Percentiles rank a stretch among this genome's conserved stretches.
Evolutionary conservation across 1,140 invertebrate species (phyloP).

Genomic region (Drosophila teissieri): DNA sequence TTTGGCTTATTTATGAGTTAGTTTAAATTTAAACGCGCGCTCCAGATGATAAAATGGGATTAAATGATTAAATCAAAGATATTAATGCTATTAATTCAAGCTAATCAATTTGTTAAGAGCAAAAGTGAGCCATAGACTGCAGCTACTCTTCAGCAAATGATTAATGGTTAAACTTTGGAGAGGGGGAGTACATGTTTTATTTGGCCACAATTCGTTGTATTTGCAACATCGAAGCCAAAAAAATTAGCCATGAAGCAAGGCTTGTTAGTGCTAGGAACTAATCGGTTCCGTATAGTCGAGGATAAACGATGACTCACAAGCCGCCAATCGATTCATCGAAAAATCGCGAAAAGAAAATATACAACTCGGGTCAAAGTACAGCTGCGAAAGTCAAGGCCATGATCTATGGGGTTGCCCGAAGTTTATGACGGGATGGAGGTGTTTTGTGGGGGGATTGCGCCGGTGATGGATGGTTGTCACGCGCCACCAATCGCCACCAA

Average conservation of each 20-base stretch:
- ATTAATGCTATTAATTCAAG: slow-evolving; percentile 18
- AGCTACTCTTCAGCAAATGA: slow-evolving; percentile 48
- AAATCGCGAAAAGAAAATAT: slow-evolving; percentile 22
- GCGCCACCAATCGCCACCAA: slow-evolving; percentile 43
- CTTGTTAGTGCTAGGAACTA: slow-evolving; percentile 64
- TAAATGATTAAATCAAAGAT: slow-evolving; percentile 8
- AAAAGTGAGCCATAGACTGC: slow-evolving; percentile 16
- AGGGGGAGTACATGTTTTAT: slow-evolving; percentile 30
- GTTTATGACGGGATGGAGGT: slow-evolving; percentile 6
- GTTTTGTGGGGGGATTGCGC: slow-evolving; percentile 15
- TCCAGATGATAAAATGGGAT: slow-evolving; percentile 17
- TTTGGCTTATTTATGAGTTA: slow-evolving; percentile 21
- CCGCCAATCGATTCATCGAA: slow-evolving; percentile 46
- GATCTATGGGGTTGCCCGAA: slow-evolving; percentile 2
- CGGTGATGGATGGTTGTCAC: slow-evolving; percentile 45
- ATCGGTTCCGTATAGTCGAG: slow-evolving; percentile 74
- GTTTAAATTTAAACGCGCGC: slow-evolving; percentile 1
- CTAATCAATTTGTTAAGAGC: slow-evolving; percentile 33
- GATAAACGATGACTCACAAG: slow-evolving; percentile 44
- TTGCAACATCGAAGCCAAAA: slow-evolving; percentile 51
- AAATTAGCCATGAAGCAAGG: slow-evolving; percentile 39
- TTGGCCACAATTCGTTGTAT: slow-evolving; percentile 18
- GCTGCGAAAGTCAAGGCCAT: slow-evolving; percentile 27
- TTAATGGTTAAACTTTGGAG: slow-evolving; percentile 47
- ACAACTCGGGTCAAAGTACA: slow-evolving; percentile 9